Base-by-base conservation (phyloP, 2,113 vertebrate genomes). In the Vulpes lagopus region DNA sequence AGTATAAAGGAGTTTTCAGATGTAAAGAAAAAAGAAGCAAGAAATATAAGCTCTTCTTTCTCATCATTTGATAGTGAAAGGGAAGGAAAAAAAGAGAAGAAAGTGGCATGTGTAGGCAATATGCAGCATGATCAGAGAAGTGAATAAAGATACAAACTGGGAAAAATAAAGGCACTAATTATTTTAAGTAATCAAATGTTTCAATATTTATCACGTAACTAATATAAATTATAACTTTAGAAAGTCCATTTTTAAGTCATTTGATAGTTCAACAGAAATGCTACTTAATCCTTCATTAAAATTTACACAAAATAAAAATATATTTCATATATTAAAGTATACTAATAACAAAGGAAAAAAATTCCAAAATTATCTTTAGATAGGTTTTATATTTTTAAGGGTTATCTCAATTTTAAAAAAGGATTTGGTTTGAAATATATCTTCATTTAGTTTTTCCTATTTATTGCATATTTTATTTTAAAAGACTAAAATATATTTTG, bases 381-480 rank as follows among this genome's bases (percentile, higher is more conserved):
- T 51, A 76, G 25, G 74, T 27, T 27, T 76, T 51, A 51, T 51
- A 76, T 51, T 76, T 76, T 76, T 76, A 30, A 51, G 25, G 43
- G 43, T 43, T 76, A 76, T 51, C 43, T 76, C 74, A 76, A 76
- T 9, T 76, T 76, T 27, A 51, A 51, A 76, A 76, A 76, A 51
- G 74, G 25, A 8, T 89, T 35, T 92, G 20, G 17, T 64, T 83
- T 89, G 23, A 95, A 96, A 86, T 4, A 84, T 30, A 19, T 89
- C 8, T 64, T 91, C n/a, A 91, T 90, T 94, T 96, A 86, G 5
- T 64, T 95, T 84, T 83, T 59, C 19, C n/a, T 89, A 91, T 74
- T 94, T 51, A 95, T 79, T 91, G 96, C 25, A 90, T 5, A 94
- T 90, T 94, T 90, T 94, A 79, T 89, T 97, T 97, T 85, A 79